Base-by-base conservation (phyloP, 2,888 invertebrate species). In the Heteromurus nitidus region DNA sequence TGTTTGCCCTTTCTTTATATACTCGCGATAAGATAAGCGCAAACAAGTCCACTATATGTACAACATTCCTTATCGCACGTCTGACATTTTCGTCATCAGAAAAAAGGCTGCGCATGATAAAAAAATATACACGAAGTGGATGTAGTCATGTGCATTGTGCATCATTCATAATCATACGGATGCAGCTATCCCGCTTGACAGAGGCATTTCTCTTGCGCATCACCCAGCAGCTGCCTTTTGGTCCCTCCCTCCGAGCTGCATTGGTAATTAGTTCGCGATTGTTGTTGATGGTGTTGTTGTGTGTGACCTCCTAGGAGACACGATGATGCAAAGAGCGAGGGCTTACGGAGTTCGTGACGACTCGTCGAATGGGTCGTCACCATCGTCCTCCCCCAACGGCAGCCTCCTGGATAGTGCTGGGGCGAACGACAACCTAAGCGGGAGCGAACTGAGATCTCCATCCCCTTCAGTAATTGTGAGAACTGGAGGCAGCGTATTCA, bases 401-500 rank as follows among this genome's bases (percentile, higher is more conserved):
- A 68, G 73, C 18, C 68, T 80, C 44, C 18, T 65, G 55, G 65
- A 64, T 26, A 22, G 47, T 3, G 60, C n/a, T 18, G 72, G 69
- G 11, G 36, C 1, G 13, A 53, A 58, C 26, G 70, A 65, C 26
- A 69, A 80, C 20, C 13, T 26, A 28, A 73, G 69, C 58, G 80
- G 28, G 36, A 67, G 76, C 26, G 73, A 75, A 28, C 47, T 44
- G n/a, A 77, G 84, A 69, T 84, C 86, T 70, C 69, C 81, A n/a
- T 84, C 84, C 16, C 86, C 86, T 22, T 84, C 84, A 16, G 67
- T 87, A 9, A 84, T 86, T 47, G 85, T 86, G 18, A 75, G 87
- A 26, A 86, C 86, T 11, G 87, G 84, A n/a, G 85, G 85, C 9
- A 85, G 82, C 28, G 82, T 87, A 22, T 76, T 84, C 62, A 70